Conservation (phyloP, 1,140 invertebrate genomes). For the Sipha flava region DNA sequence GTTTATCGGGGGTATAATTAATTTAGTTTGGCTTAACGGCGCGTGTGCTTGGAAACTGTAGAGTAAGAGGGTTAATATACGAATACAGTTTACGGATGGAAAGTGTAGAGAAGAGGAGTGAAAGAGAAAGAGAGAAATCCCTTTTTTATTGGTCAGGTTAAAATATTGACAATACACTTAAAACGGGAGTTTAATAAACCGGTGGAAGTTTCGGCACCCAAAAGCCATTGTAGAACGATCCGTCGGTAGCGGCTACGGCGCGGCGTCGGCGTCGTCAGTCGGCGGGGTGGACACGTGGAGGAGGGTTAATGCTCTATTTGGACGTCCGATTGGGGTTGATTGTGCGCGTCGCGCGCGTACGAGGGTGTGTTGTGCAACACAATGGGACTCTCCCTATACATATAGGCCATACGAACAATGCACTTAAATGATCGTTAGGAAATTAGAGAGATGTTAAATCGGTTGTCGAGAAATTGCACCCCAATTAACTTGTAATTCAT, state of each 20-base stretch:
- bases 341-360: constrained; percentile 47
- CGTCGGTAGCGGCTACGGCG: constrained; percentile 35
- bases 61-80: background rate
- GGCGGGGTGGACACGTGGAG: constrained; percentile 11
- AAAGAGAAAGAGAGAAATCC: background rate
- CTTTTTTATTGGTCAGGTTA: constrained; percentile 31
- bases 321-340: constrained; percentile 50
- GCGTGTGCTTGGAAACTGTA: constrained; percentile 16
- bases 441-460: constrained; percentile 36
- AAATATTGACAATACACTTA: constrained; percentile 31
- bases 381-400: constrained; percentile 20
- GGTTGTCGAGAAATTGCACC: constrained; percentile 35
- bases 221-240: constrained; percentile 31
- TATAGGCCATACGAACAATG: constrained; percentile 27
- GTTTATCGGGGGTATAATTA: constrained; percentile 15
- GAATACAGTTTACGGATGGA: background rate
- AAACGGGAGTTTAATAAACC: constrained; percentile 30
- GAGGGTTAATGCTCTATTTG: constrained; percentile 44
- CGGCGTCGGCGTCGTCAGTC: constrained; percentile 36
- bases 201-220: constrained; percentile 29
- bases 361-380: constrained; percentile 37
- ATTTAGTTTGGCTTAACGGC: constrained; percentile 28
- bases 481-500: constrained; percentile 35
- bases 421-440: constrained; percentile 36
- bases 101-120: no score